Evolutionary conservation across 2,113 vertebrate species (phyloP).

Genomic region (Climacteris rufus): DNA sequence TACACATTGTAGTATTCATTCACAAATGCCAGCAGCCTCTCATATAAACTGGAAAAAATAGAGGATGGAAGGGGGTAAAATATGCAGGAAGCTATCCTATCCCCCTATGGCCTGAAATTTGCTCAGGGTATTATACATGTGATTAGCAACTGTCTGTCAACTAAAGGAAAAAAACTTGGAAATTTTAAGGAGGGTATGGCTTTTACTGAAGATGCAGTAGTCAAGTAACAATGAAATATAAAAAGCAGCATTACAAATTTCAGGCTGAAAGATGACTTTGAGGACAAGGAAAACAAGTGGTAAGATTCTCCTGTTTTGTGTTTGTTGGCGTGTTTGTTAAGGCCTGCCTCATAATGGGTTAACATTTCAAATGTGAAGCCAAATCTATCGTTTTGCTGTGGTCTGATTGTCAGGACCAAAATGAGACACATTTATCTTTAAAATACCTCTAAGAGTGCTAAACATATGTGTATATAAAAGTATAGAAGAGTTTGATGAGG

Average conservation of each 20-base stretch:
- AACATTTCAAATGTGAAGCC: neutral
- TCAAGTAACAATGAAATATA: neutral
- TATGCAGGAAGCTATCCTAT: conserved; percentile 47
- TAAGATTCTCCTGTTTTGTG: neutral
- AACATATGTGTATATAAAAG: neutral
- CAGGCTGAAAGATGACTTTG: neutral
- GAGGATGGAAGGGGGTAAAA: neutral
- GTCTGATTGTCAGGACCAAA: neutral
- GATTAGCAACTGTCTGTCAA: conserved; percentile 58
- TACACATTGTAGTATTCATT: neutral
- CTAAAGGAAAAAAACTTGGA: neutral
- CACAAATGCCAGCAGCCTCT: neutral
- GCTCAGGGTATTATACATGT: conserved; percentile 46
- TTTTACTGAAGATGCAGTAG: neutral
- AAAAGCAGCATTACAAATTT: neutral
- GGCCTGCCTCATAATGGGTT: neutral
- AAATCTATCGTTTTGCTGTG: neutral
- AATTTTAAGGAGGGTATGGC: neutral
- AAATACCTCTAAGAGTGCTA: neutral
- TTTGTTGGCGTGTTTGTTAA: neutral
- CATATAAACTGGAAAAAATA: neutral
- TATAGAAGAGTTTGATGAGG: neutral
- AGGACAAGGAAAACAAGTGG: neutral
- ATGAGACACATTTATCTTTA: neutral
- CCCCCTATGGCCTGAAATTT: conserved; percentile 59